Conservation (phyloP, 2,113 vertebrate species). For the Petaurus breviceps region DNA sequence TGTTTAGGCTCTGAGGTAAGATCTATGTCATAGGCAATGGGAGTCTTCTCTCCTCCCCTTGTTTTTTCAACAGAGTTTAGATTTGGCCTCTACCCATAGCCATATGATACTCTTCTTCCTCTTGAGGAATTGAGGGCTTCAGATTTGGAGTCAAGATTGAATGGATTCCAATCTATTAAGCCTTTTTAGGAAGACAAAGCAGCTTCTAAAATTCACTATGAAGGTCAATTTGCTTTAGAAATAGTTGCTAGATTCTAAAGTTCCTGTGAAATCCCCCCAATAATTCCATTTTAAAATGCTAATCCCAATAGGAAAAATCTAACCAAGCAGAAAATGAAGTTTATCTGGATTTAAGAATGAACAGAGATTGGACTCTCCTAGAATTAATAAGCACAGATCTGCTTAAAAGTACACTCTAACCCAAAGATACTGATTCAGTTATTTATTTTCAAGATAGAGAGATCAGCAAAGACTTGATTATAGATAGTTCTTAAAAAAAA, state of each 20-base stretch:
- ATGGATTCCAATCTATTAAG: not conserved
- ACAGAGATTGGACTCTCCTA: slow-evolving; percentile 23
- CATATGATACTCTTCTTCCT: not conserved
- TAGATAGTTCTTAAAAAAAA: not conserved
- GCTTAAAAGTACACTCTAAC: slow-evolving; percentile 40
- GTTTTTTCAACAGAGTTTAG: not conserved
- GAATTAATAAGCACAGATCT: slow-evolving; percentile 27
- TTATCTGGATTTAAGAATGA: not conserved
- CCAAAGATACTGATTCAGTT: slow-evolving; percentile 18
- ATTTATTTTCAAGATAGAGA: slow-evolving; percentile 28
- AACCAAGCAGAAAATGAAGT: slow-evolving; percentile 16
- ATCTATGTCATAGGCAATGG: not conserved
- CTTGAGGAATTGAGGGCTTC: rapidly evolving
- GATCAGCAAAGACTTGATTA: slow-evolving; percentile 13
- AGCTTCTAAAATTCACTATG: not conserved
- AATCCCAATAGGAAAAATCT: slow-evolving; percentile 4
- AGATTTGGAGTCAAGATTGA: not conserved
- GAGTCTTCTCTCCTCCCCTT: not conserved
- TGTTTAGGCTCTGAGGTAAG: not conserved
- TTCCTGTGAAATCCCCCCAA: slow-evolving; percentile 13
- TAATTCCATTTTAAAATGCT: slow-evolving; percentile 1
- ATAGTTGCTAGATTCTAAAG: slow-evolving; percentile 13
- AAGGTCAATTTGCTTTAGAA: not conserved
- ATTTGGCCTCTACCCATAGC: not conserved
- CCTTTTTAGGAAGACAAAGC: not conserved